Percentiles rank a stretch among this genome's conserved stretches.
These are phyloP conservation scores for Aegypius monachus DNA, from an alignment of 2,113 vertebrate species.

Conservation along the genomic window DNA sequence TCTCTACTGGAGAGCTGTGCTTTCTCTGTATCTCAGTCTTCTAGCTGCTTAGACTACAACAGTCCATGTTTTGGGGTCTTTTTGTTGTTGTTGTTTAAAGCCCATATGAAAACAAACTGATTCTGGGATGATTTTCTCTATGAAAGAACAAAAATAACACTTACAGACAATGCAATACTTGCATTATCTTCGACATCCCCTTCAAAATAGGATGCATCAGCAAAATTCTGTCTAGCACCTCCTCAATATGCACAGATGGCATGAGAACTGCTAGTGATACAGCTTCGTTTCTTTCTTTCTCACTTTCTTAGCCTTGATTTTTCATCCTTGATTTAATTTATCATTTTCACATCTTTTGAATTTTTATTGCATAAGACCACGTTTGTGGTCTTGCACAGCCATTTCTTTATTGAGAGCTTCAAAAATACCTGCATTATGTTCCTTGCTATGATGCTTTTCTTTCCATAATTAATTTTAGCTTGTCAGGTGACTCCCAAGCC, in stretches of 20 bases:
- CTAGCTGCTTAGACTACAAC: neutral
- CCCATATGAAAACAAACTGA: neutral
- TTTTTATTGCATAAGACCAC: neutral
- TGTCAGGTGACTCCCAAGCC: neutral
- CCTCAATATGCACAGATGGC: neutral
- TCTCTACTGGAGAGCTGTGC: neutral
- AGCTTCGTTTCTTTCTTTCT: neutral
- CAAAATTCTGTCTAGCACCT: constrained; percentile 43
- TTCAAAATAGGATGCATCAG: neutral
- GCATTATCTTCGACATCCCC: neutral
- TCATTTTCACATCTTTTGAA: neutral
- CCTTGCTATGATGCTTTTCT: neutral
- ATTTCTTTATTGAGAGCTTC: neutral
- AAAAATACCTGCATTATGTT: neutral
- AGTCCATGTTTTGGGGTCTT: neutral
- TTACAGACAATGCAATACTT: neutral
- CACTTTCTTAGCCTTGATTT: neutral
- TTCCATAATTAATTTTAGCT: neutral
- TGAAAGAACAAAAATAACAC: neutral
- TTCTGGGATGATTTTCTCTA: neutral
- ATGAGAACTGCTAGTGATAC: neutral
- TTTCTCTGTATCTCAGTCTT: neutral
- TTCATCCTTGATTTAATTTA: neutral
- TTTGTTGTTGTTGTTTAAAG: neutral
- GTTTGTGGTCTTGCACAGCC: neutral